phyloP scores from a whole-genome alignment of 2,888 invertebrate genomes.

The Drosophila anceps region DNA sequence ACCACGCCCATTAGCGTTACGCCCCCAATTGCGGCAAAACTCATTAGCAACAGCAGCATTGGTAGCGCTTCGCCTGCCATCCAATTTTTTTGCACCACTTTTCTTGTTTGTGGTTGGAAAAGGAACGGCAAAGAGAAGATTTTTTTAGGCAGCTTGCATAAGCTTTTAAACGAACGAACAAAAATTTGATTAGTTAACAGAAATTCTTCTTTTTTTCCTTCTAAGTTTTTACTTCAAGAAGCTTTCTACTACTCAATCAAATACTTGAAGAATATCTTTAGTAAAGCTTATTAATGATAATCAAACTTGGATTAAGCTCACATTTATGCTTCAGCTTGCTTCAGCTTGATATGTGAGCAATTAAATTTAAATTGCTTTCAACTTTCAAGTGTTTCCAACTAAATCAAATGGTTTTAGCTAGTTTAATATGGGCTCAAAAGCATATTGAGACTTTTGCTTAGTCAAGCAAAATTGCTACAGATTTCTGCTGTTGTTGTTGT shows the following conservation, averaged over 20 bases:
- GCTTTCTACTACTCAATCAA: not conserved
- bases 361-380: not conserved
- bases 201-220: no score
- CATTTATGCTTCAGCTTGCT: not conserved
- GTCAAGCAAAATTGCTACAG: not conserved
- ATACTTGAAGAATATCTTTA: not conserved
- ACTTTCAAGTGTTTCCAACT: not conserved
- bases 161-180: not conserved
- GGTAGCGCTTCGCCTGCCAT: conserved; percentile 4
- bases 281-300: not conserved
- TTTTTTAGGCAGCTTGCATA: not conserved
- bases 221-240: no score
- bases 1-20: conserved; percentile 33
- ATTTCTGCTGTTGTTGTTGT: conserved; percentile 7
- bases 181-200: no score
- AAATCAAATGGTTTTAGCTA: not conserved
- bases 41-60: conserved; percentile 67
- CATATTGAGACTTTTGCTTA: conserved; percentile 21
- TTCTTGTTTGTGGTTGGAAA: not conserved
- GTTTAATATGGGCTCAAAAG: conserved; percentile 11
- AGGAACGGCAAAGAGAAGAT: not conserved
- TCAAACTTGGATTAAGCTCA: not conserved
- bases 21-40: conserved; percentile 68
- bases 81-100: conserved; percentile 1
- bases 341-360: not conserved